These are phyloP conservation scores for Epinotia nisella DNA, from an alignment of 2,888 invertebrate species.

Conservation along the genomic window DNA sequence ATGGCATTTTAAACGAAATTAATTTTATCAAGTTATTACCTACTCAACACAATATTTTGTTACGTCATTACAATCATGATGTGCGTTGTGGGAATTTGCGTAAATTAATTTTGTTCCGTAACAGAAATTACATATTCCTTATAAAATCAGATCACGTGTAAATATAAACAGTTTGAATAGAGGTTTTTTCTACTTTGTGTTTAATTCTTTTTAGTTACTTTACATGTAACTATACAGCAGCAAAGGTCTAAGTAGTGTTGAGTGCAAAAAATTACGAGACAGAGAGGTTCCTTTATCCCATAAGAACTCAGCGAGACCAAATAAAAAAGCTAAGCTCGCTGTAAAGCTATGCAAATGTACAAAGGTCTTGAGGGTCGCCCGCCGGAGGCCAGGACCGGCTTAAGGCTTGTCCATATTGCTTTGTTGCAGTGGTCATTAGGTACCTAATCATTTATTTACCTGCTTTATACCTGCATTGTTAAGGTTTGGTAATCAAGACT, in stretches of 20 bases:
- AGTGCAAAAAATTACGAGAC: constrained; percentile 49
- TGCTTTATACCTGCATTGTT: constrained; percentile 8
- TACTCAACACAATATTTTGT: too few species aligned
- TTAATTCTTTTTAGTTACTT: too few species aligned
- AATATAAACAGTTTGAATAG: neutral
- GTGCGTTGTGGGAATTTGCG: too few species aligned
- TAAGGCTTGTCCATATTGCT: constrained; percentile 11
- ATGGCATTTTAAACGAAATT: too few species aligned
- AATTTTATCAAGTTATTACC: too few species aligned
- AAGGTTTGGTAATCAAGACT: neutral
- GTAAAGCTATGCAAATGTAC: constrained; percentile 83
- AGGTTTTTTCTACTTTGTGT: neutral
- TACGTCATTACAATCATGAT: too few species aligned
- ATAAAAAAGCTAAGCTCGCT: constrained; percentile 71
- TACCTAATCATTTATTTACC: constrained; percentile 18
- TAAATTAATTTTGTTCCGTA: too few species aligned
- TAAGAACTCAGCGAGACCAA: constrained; percentile 56
- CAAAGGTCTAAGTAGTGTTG: constrained; percentile 23
- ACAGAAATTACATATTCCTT: too few species aligned
- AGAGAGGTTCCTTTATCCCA: constrained; percentile 70
- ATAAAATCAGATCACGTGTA: neutral
- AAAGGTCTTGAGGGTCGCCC: constrained; percentile 77
- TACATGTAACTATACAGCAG: neutral
- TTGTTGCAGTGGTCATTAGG: neutral
- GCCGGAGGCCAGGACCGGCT: constrained; percentile 47